A percentile compares a stretch with the other conserved stretches of the same genome.
Conservation (phyloP, 2,888 invertebrate species). For the Amiota mariae region DNA sequence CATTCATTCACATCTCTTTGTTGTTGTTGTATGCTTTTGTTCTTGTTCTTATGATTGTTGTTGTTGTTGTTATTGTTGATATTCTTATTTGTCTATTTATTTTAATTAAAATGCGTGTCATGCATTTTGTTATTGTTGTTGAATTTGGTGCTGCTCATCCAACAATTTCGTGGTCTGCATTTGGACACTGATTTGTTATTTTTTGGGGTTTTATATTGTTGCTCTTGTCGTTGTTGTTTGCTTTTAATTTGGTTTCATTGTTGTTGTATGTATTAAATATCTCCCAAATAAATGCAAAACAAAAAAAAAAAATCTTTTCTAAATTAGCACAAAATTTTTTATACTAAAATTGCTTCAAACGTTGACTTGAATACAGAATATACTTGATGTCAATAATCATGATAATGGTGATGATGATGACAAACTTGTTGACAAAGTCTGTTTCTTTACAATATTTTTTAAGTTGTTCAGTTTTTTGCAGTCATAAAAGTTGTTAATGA, state of each 20-base stretch:
- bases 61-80: constrained; percentile 25
- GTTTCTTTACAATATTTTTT: background rate
- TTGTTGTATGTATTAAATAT: too few species aligned
- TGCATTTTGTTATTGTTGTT: constrained; percentile 39
- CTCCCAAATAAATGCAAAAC: background rate
- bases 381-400: background rate
- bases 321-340: constrained; percentile 21
- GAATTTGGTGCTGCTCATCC: background rate
- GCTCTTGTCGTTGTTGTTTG: constrained; percentile 6
- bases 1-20: constrained; percentile 14
- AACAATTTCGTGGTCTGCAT: constrained; percentile 5
- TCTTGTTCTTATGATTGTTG: constrained; percentile 14
- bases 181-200: constrained; percentile 12
- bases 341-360: background rate
- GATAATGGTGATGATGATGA: background rate
- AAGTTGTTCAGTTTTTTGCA: constrained; percentile 4
- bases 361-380: constrained; percentile 20
- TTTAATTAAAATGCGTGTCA: constrained; percentile 67
- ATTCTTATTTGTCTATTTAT: constrained; percentile 52
- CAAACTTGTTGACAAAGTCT: background rate
- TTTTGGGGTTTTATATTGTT: background rate
- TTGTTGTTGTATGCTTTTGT: constrained; percentile 6
- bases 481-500: background rate
- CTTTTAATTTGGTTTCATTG: constrained; percentile 5
- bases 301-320: background rate